Evolutionary conservation across 2,113 vertebrate species (phyloP).

Genomic region (Thinocorus orbignyianus): DNA sequence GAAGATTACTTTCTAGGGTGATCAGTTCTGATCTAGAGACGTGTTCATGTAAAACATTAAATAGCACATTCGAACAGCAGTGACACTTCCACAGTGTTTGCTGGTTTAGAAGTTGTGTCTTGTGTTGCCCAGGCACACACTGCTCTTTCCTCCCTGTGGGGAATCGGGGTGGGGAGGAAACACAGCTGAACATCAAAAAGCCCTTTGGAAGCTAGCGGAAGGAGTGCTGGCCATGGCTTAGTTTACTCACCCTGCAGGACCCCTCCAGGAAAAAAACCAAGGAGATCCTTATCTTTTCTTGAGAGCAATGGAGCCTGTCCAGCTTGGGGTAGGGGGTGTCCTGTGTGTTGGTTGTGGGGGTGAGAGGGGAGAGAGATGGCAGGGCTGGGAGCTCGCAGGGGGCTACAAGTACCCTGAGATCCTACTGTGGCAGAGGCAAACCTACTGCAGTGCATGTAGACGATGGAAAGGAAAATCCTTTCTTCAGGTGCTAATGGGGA

Average conservation of each 20-base stretch:
- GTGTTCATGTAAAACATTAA: not conserved
- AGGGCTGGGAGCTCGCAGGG: not conserved
- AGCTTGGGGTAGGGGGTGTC: not conserved
- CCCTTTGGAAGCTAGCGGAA: not conserved
- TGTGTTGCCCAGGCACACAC: not conserved
- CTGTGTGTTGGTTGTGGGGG: too few relatives aligned
- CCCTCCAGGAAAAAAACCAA: not conserved
- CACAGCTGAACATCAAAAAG: conserved; percentile 1
- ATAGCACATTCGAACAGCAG: not conserved
- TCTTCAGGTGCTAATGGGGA: not conserved
- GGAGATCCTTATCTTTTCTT: not conserved
- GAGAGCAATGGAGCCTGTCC: not conserved
- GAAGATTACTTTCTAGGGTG: not conserved
- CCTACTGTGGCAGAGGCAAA: not conserved
- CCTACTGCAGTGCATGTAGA: not conserved
- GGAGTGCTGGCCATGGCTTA: not conserved
- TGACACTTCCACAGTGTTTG: not conserved
- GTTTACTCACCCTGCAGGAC: not conserved
- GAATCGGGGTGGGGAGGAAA: not conserved
- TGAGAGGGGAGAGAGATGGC: not conserved
- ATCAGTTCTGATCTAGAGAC: not conserved
- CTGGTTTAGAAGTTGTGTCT: not conserved
- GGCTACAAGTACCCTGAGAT: not conserved
- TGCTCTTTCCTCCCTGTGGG: not conserved
- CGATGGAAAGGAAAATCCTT: not conserved